phyloP scores from a whole-genome alignment of 2,888 invertebrate species.

The Thymelicus lineola region DNA sequence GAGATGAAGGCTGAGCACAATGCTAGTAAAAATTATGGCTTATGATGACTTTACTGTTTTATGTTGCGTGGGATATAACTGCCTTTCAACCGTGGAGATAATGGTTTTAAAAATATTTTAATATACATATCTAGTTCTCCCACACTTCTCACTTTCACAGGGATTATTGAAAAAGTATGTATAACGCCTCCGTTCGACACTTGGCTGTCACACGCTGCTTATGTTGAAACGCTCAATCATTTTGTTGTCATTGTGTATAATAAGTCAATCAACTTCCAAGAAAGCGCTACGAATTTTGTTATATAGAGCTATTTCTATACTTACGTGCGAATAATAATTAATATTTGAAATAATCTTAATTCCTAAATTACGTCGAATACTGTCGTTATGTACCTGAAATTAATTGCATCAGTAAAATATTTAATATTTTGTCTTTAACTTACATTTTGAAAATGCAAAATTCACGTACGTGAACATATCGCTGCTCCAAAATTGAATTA shows the following conservation, averaged over 20 bases:
- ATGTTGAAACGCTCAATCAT: constrained; percentile 23
- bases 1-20: no score
- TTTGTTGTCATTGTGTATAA: constrained; percentile 22
- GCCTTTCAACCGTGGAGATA: constrained; percentile 32
- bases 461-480: constrained; percentile 10
- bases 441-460: not conserved
- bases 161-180: constrained; percentile 38
- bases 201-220: constrained; percentile 27
- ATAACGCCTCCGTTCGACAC: constrained; percentile 8
- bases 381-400: no score
- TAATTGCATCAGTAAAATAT: no score
- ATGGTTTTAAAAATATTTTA: constrained; percentile 41
- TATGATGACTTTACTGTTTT: no score
- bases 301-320: not conserved
- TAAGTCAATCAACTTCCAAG: not conserved
- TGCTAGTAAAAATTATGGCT: no score
- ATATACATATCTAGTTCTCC: constrained; percentile 51
- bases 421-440: not conserved
- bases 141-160: constrained; percentile 56
- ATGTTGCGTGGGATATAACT: no score
- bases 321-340: not conserved
- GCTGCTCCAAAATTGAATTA: constrained; percentile 30
- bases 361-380: no score
- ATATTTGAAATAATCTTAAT: no score
- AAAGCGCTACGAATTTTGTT: not conserved